Percentiles rank a stretch among this genome's conserved stretches.
phyloP scores from a whole-genome alignment of 2,113 vertebrate species.

The Lutjanus erythropterus region DNA sequence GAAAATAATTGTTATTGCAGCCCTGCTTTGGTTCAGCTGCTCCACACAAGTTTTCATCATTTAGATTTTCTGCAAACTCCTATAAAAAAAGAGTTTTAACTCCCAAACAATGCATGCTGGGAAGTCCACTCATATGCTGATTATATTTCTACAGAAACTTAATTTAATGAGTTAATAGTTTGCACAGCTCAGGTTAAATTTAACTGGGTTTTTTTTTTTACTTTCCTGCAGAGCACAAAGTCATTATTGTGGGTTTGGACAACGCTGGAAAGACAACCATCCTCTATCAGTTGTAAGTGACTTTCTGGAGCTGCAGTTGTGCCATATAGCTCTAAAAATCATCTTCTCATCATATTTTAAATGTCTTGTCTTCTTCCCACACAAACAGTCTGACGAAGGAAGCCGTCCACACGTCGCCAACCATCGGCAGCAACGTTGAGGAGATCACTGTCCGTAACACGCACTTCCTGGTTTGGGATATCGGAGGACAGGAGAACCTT shows the following conservation, averaged over 20 bases:
- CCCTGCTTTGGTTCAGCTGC: no score
- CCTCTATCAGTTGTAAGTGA: constrained; percentile 90
- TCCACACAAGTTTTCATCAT: no score
- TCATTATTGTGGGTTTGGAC: constrained; percentile 90
- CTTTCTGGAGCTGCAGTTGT: not conserved
- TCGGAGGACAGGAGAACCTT: constrained; percentile 88
- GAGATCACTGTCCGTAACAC: constrained; percentile 87
- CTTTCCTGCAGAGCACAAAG: constrained; percentile 87
- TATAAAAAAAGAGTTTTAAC: no score
- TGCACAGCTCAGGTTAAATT: not conserved
- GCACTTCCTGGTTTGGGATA: constrained; percentile 90
- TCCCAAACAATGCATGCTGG: no score
- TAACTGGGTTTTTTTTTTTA: not conserved
- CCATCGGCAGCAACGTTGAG: constrained; percentile 90
- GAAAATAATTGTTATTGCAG: no score
- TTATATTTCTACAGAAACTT: no score
- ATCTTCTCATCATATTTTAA: not conserved
- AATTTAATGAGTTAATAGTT: no score
- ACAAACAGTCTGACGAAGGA: constrained; percentile 87
- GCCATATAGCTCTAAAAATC: not conserved
- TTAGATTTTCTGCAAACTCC: no score
- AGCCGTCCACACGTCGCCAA: constrained; percentile 88
- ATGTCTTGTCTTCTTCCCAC: not conserved
- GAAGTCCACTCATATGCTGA: no score
- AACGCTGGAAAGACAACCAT: constrained; percentile 90